phyloP scores from a whole-genome alignment of 2,888 invertebrate genomes.

The Cataglyphis albicans region DNA sequence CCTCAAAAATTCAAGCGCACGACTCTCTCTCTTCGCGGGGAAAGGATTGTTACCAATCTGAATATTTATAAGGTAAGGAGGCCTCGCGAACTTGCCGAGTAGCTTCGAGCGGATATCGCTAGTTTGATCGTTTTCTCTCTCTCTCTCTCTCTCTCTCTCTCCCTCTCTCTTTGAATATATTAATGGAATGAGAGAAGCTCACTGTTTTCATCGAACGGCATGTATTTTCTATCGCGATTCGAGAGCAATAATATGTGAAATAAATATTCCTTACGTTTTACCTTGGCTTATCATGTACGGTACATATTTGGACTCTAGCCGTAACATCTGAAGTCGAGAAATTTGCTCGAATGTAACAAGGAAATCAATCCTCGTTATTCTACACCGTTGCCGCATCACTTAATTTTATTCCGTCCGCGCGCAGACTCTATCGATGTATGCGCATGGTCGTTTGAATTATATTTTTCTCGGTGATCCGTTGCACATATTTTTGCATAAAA shows the following conservation, averaged over 20 bases:
- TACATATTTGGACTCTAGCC: neutral
- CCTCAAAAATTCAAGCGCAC: constrained; percentile 77
- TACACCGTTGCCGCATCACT: constrained; percentile 20
- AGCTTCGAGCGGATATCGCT: constrained; percentile 70
- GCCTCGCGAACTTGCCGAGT: constrained; percentile 72
- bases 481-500: constrained; percentile 56
- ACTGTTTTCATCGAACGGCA: constrained; percentile 7
- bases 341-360: neutral
- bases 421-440: constrained; percentile 10
- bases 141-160: neutral
- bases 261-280: neutral
- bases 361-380: constrained; percentile 30
- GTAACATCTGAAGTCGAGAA: neutral
- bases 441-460: constrained; percentile 23
- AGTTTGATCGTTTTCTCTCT: constrained; percentile 50
- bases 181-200: constrained; percentile 60
- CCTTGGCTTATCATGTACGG: neutral
- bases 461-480: constrained; percentile 49
- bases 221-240: constrained; percentile 18
- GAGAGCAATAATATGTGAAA: constrained; percentile 3
- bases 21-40: constrained; percentile 64
- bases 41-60: constrained; percentile 72
- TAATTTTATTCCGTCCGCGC: constrained; percentile 31
- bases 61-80: constrained; percentile 79
- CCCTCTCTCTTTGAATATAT: constrained; percentile 67